phyloP scores from a whole-genome alignment of 2,113 vertebrate species.

The Ginglymostoma cirratum region DNA sequence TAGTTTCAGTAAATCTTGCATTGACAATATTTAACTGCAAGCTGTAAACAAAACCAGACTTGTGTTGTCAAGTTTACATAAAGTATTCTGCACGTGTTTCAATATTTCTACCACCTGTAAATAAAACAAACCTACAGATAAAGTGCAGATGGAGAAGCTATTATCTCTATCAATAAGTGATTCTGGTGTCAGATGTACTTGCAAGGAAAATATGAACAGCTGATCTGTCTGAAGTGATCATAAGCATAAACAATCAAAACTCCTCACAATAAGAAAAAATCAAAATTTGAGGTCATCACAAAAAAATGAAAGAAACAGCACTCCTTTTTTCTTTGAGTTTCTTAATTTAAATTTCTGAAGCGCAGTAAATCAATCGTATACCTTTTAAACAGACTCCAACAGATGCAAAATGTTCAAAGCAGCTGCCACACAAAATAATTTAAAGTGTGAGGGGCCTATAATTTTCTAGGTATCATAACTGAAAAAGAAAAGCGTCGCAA shows the following conservation, averaged over 20 bases:
- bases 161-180: neutral
- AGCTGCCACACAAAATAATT: slow-evolving; percentile 13
- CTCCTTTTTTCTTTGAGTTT: neutral
- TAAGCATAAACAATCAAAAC: neutral
- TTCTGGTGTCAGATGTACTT: slow-evolving; percentile 21
- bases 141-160: neutral
- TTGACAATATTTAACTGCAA: slow-evolving; percentile 2
- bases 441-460: neutral
- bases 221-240: neutral
- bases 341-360: slow-evolving; percentile 31
- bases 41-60: neutral
- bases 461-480: slow-evolving; percentile 5
- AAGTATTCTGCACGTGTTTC: neutral
- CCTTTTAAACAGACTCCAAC: slow-evolving; percentile 34
- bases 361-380: slow-evolving; percentile 15
- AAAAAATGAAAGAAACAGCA: neutral
- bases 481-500: neutral
- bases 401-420: slow-evolving; percentile 34
- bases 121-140: neutral
- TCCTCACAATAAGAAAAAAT: neutral
- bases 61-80: neutral
- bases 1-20: neutral
- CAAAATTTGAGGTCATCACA: neutral
- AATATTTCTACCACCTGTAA: neutral
- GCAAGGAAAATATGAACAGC: neutral